Conservation (phyloP, 2,113 vertebrate genomes). For the Colaptes auratus region DNA sequence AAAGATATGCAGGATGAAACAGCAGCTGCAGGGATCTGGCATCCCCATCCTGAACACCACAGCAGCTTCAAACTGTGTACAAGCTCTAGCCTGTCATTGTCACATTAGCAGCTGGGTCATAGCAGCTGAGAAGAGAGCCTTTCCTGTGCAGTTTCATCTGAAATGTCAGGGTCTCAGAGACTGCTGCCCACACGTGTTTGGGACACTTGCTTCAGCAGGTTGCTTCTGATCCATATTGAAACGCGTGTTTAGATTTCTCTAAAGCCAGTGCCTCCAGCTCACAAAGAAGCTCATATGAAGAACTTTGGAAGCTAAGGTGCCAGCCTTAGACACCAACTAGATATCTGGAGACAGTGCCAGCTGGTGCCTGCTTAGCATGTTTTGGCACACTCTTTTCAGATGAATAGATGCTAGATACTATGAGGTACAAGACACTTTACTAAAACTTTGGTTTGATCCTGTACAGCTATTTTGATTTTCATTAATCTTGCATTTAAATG, state of each 20-base stretch:
- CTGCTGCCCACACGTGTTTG: neutral
- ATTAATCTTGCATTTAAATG: slow-evolving; percentile 36
- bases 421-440: neutral
- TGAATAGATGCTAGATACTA: neutral
- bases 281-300: neutral
- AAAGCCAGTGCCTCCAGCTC: neutral
- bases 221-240: neutral
- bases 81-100: neutral
- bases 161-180: neutral
- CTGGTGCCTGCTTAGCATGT: accelerated
- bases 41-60: neutral
- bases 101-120: neutral
- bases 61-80: neutral
- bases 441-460: neutral
- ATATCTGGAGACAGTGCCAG: too few species aligned
- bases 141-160: neutral
- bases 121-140: neutral
- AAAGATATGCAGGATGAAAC: neutral
- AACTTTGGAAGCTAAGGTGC: neutral
- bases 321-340: neutral
- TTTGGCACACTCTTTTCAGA: neutral
- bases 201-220: neutral
- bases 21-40: neutral
- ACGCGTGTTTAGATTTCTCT: neutral
- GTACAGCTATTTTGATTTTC: neutral